Conservation (phyloP, 2,888 invertebrate species). For the Megamerina dolium region DNA sequence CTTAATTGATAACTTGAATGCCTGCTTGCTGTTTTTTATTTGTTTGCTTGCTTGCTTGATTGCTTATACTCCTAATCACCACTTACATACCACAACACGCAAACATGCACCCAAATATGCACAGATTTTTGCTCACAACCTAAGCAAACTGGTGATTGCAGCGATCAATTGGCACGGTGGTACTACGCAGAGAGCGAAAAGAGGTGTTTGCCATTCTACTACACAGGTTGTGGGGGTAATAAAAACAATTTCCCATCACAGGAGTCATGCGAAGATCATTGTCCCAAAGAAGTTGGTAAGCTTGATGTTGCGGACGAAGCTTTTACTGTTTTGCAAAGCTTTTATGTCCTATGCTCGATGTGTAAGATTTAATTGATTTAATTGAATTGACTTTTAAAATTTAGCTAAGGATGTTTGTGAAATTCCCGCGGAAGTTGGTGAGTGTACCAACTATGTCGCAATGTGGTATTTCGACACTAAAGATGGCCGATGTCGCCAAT, state of each 20-base stretch:
- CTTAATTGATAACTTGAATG: constrained; percentile 13
- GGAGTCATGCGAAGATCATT: constrained; percentile 67
- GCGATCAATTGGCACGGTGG: constrained; percentile 70
- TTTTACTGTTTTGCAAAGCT: constrained; percentile 17
- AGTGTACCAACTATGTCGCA: constrained; percentile 67
- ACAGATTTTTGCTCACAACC: constrained; percentile 75
- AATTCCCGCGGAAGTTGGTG: constrained; percentile 68
- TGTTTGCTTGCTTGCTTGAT: constrained; percentile 28
- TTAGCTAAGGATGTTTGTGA: constrained; percentile 65
- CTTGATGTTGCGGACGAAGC: constrained; percentile 32
- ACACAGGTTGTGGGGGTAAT: constrained; percentile 87
- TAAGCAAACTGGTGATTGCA: constrained; percentile 72
- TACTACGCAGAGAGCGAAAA: constrained; percentile 76
- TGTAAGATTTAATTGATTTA: constrained; percentile 2
- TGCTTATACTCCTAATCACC: not conserved
- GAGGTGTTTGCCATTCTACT: constrained; percentile 89
- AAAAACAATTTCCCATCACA: constrained; percentile 74
- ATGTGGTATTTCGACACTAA: constrained; percentile 81
- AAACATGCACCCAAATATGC: constrained; percentile 15
- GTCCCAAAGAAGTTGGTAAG: constrained; percentile 77
- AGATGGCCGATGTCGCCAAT: constrained; percentile 67
- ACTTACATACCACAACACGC: constrained; percentile 2
- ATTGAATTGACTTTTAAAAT: constrained; percentile 10
- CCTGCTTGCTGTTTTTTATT: constrained; percentile 26
- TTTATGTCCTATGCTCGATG: constrained; percentile 9